Base-by-base conservation (phyloP, 2,888 invertebrate genomes). In the Cylindroiulus punctatus region DNA sequence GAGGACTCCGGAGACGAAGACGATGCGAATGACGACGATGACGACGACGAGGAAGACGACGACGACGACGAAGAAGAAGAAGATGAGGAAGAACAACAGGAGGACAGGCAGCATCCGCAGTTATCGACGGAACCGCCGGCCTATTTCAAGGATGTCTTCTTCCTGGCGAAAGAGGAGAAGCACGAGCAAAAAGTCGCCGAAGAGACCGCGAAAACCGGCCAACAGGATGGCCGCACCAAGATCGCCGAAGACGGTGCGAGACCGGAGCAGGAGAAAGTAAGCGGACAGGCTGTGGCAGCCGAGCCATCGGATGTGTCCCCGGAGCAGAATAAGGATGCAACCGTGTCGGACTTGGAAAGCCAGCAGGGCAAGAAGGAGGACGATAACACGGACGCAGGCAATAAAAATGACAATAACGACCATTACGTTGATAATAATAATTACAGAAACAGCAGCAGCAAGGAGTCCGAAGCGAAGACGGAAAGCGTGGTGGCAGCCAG, bases 381-480 rank as follows among this genome's bases (percentile, higher is more conserved):
- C n/a, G 1, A n/a, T n/a, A 57, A 57, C n/a, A 57, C 52, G n/a
- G n/a, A 57, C 52, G 5, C n/a, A 12, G n/a, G 52, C 52, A 57
- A 57, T 57, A 57, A 57, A n/a, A 57, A n/a, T n/a, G n/a, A 57
- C 17, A 57, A 57, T 57, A 57, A 36, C 36, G 36, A 57, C n/a
- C 52, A 3, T n/a, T 57, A 57, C 17, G n/a, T 7, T 57, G n/a
- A n/a, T 19, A 57, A 57, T 17, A 47, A 17, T 47, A 12, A 17
- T 57, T 17, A n/a, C 17, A n/a, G n/a, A 4, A 57, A 57, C 17
- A n/a, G 5, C 52, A 57, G n/a, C 17, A n/a, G 5, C 52, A 57
- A 19, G 17, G 17, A 5, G n/a, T 3, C n/a, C 5, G 52, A n/a
- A n/a, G 2, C n/a, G 17, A 57, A 5, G 17, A 19, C n/a, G 19